These are phyloP conservation scores for Rhizoglyphus robini DNA, from an alignment of 1,140 invertebrate genomes.

Conservation along the genomic window DNA sequence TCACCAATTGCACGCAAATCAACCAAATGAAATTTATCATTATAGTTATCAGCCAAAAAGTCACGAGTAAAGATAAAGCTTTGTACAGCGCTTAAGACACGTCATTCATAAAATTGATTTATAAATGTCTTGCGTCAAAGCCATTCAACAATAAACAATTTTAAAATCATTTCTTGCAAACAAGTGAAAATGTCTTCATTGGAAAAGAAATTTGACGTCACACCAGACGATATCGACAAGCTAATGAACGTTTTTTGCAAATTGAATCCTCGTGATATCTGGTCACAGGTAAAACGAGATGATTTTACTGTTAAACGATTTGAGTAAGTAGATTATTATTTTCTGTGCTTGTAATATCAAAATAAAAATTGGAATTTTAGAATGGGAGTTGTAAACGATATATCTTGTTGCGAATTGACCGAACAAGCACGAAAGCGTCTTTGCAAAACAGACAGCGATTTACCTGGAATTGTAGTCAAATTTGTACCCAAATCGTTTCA, in stretches of 20 bases:
- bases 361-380: neutral
- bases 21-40: too few species aligned
- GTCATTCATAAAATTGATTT: too few species aligned
- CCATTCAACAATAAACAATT: too few species aligned
- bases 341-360: neutral
- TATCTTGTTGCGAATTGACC: neutral
- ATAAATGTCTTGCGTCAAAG: too few species aligned
- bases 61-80: too few species aligned
- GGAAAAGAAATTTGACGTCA: neutral
- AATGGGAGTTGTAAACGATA: neutral
- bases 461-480: neutral
- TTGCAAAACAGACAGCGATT: neutral
- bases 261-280: neutral
- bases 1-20: too few species aligned
- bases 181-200: too few species aligned
- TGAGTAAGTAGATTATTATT: neutral
- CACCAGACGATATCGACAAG: neutral
- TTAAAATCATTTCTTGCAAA: too few species aligned
- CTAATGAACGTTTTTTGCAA: neutral
- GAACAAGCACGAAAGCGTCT: neutral
- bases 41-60: too few species aligned
- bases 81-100: too few species aligned
- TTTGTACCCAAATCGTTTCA: neutral
- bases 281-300: neutral
- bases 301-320: neutral